Evolutionary conservation across 2,113 vertebrate genomes (phyloP), one percentile per base, ranked within the genome.

Genomic region (Jacana jacana): DNA sequence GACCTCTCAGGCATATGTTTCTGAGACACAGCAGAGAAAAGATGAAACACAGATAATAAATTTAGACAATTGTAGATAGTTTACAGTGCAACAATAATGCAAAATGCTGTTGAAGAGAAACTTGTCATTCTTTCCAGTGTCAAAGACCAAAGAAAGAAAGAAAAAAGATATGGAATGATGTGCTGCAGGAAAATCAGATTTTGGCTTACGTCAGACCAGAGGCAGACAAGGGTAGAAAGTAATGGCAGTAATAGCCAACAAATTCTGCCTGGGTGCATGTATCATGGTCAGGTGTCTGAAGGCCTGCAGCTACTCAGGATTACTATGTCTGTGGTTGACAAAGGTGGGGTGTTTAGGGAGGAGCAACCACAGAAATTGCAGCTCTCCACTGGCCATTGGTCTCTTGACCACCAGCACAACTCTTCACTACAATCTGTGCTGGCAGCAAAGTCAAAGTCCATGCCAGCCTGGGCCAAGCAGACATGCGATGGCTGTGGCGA

Each of bases 401-500:
- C 27, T 81, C 46, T 6, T 51, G 37, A 85, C 18, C 18, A 81
- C 10, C 19, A 63, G 70, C 9, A 66, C 13, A 61, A 48, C 17
- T 57, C 40, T 35, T 40, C 27, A 28, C 8, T 1, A 2, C 49
- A 57, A 6, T 13, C 39, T 61, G 35, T 57, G 27, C 39, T n/a
- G 39, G 40, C 17, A 86, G 22, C 28, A 76, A 81, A 46, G 37
- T 49, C 33, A 25, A 49, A 25, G 33, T 9, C 64, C 31, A 9
- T 6, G 20, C 27, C 1, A 7, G 23, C n/a, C 0, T 2, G 33
- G 19, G 11, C 33, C 84, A 55, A 19, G n/a, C 28, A 70, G 31
- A 44, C 0, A 0, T 31, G 42, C 2, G 1, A 66, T 46, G 22
- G 33, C 46, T 57, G 1, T 17, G 11, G 31, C 58, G 70, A 54